Percentiles rank a stretch among this genome's conserved stretches.
These are phyloP conservation scores for Acrocephalus kingi DNA, from an alignment of 2,113 vertebrate genomes.

Conservation along the genomic window DNA sequence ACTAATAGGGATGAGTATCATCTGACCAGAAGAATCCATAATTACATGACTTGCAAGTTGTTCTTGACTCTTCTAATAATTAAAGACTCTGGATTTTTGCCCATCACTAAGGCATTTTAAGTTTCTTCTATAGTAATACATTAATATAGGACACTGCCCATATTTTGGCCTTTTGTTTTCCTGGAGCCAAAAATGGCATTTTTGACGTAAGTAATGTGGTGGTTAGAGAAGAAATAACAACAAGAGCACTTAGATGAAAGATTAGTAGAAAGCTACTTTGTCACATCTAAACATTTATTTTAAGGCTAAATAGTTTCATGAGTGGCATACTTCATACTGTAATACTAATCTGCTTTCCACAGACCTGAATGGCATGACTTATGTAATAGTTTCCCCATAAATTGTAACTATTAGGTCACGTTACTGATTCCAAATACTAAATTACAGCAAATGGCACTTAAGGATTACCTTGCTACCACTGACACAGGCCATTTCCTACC, in stretches of 20 bases:
- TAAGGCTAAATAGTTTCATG: not conserved
- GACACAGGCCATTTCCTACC: constrained; percentile 52
- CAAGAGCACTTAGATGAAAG: not conserved
- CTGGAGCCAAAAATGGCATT: not conserved
- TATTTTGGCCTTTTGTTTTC: not conserved
- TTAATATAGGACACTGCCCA: not conserved
- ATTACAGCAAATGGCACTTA: not conserved
- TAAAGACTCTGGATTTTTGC: not conserved
- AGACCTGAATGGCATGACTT: not conserved
- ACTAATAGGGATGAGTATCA: not conserved
- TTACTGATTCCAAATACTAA: not conserved
- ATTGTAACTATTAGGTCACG: not conserved
- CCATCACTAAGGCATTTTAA: not conserved
- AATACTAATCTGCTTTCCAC: not conserved
- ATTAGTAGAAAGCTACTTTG: not conserved
- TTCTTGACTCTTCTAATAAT: not conserved
- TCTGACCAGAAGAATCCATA: not conserved
- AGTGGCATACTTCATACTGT: not conserved
- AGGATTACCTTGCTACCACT: not conserved
- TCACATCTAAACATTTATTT: not conserved
- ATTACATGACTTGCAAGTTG: not conserved
- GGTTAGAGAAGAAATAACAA: not conserved
- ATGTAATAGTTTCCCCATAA: not conserved
- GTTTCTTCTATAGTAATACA: not conserved
- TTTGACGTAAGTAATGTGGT: not conserved